A percentile compares a stretch with the other conserved stretches of the same genome.
phyloP scores from a whole-genome alignment of 2,113 vertebrate genomes.

The Melanocharis versteri region DNA sequence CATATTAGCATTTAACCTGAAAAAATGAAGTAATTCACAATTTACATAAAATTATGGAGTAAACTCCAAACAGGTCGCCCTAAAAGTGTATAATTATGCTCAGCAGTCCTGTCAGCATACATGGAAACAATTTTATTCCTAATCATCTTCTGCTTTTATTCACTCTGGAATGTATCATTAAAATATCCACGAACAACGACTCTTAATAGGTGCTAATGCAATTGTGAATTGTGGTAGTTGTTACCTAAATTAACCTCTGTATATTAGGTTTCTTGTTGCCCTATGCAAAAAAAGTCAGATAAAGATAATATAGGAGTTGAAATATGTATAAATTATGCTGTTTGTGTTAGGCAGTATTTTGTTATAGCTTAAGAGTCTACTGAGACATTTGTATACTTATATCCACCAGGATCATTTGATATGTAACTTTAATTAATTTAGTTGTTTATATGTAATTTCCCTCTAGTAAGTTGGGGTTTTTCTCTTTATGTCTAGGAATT shows the following conservation, averaged over 20 bases:
- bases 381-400: not conserved
- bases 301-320: conserved; percentile 60
- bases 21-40: conserved; percentile 71
- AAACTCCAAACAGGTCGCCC: conserved; percentile 77
- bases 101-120: conserved; percentile 74
- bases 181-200: conserved; percentile 78
- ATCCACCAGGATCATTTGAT: not conserved
- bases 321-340: conserved; percentile 48
- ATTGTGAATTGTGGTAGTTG: conserved; percentile 78
- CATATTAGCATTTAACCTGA: conserved; percentile 70
- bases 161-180: conserved; percentile 77
- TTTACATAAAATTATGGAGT: conserved; percentile 79
- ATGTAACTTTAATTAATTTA: not conserved
- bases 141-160: conserved; percentile 78
- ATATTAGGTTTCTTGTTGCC: conserved; percentile 63
- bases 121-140: conserved; percentile 76
- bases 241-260: conserved; percentile 79
- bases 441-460: not conserved
- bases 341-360: conserved; percentile 23
- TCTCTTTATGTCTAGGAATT: not conserved
- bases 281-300: conserved; percentile 55
- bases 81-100: conserved; percentile 76
- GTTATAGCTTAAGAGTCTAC: not conserved
- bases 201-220: conserved; percentile 79
- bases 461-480: not conserved